phyloP scores from a whole-genome alignment of 2,113 vertebrate species.

The Carettochelys insculpta region DNA sequence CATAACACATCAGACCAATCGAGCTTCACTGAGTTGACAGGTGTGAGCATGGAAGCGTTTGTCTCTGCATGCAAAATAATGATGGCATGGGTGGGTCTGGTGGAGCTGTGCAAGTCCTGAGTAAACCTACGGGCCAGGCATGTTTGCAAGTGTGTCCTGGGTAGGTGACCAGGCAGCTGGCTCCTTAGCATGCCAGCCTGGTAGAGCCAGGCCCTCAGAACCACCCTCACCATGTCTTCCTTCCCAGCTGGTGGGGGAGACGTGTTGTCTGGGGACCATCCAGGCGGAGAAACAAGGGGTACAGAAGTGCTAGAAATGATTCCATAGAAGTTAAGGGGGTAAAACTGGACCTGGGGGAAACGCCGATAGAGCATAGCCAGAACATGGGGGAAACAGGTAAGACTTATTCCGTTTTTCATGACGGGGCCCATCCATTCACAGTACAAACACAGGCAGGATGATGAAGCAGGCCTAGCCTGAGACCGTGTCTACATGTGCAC shows the following conservation, averaged over 20 bases:
- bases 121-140: not conserved
- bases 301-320: not conserved
- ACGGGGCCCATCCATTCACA: not conserved
- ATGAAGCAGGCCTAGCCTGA: not conserved
- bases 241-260: not conserved
- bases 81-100: not conserved
- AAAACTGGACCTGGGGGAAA: not conserved
- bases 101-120: not conserved
- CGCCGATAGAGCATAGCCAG: not conserved
- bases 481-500: too few relatives aligned
- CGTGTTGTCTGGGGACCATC: not conserved
- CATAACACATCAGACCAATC: not conserved
- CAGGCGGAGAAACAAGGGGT: not conserved
- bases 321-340: not conserved
- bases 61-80: not conserved
- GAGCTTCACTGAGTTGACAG: not conserved
- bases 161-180: not conserved
- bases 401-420: not conserved
- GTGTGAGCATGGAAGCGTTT: not conserved
- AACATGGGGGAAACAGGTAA: not conserved
- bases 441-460: not conserved
- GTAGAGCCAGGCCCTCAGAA: not conserved
- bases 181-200: fast-evolving
- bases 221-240: not conserved
- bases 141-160: not conserved